A percentile compares a stretch with the other conserved stretches of the same genome.
These are phyloP conservation scores for Mus musculus DNA, from an alignment of 2,113 vertebrate genomes.

Conservation along the genomic window DNA sequence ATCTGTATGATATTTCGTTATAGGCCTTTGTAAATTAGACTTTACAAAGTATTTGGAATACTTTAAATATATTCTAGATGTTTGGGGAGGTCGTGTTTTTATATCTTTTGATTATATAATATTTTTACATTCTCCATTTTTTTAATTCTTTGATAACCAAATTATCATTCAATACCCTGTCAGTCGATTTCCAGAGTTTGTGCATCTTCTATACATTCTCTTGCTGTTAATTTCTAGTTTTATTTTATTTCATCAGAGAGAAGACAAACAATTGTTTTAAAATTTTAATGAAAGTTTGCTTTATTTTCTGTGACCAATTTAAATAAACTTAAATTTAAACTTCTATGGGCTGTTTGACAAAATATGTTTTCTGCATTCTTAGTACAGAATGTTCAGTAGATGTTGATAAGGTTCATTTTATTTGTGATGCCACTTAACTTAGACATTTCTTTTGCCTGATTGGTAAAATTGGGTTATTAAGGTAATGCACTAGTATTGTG, in stretches of 20 bases:
- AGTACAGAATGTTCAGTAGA: not conserved
- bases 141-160: not conserved
- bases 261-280: not conserved
- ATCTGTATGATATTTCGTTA: not conserved
- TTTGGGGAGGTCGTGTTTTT: not conserved
- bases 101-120: not conserved
- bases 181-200: not conserved
- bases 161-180: not conserved
- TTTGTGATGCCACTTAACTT: not conserved
- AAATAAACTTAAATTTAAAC: not conserved
- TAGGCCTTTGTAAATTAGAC: not conserved
- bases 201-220: not conserved
- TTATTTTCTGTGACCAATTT: not conserved
- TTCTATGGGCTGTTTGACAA: not conserved
- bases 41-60: not conserved
- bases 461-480: not conserved
- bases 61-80: not conserved
- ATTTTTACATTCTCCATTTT: not conserved
- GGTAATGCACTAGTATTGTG: not conserved
- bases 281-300: not conserved
- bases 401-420: not conserved
- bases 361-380: not conserved
- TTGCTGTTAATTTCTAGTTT: not conserved
- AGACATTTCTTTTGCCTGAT: not conserved
- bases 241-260: not conserved